Evolutionary conservation across 2,797 vertebrate species (phyloP).

Genomic region (Erpetoichthys calabaricus): DNA sequence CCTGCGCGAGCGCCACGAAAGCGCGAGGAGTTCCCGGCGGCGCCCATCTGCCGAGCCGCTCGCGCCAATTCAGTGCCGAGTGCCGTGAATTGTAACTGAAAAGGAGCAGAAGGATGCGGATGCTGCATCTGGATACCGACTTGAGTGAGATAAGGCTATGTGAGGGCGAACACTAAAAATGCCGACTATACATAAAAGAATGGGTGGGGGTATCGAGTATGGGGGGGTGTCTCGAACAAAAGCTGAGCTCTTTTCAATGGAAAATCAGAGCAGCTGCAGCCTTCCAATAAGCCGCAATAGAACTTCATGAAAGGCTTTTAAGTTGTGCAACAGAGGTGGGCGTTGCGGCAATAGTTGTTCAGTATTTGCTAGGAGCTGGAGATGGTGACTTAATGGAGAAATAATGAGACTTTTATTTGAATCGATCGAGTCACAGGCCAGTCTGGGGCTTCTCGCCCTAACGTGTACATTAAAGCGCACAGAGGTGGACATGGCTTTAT

Average conservation of each 20-base stretch:
- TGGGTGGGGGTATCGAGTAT: too few species aligned
- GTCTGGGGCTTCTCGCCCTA: not conserved
- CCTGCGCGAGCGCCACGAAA: constrained; percentile 19
- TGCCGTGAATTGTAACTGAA: constrained; percentile 26
- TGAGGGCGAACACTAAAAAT: too few species aligned
- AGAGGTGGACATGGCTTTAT: too few species aligned
- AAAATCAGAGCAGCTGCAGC: constrained; percentile 63
- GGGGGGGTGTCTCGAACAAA: constrained; percentile 31
- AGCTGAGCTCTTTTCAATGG: constrained; percentile 58
- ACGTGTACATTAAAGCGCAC: not conserved
- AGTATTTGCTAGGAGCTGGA: constrained; percentile 14
- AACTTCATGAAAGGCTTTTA: constrained; percentile 50
- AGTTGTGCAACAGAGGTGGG: constrained; percentile 48
- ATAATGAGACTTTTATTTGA: constrained; percentile 4
- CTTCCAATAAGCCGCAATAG: constrained; percentile 15
- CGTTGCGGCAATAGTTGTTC: constrained; percentile 19
- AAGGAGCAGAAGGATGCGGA: constrained; percentile 27
- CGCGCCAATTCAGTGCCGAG: constrained; percentile 34
- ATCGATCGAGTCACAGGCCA: constrained; percentile 3
- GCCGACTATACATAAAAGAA: too few species aligned
- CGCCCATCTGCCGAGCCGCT: constrained; percentile 44
- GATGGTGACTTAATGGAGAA: constrained; percentile 17
- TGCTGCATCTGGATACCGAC: too few species aligned
- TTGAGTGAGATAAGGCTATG: too few species aligned
- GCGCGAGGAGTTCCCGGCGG: constrained; percentile 21